Conservation (phyloP, 2,797 vertebrate genomes). For the Melanotaenia pygmaea region DNA sequence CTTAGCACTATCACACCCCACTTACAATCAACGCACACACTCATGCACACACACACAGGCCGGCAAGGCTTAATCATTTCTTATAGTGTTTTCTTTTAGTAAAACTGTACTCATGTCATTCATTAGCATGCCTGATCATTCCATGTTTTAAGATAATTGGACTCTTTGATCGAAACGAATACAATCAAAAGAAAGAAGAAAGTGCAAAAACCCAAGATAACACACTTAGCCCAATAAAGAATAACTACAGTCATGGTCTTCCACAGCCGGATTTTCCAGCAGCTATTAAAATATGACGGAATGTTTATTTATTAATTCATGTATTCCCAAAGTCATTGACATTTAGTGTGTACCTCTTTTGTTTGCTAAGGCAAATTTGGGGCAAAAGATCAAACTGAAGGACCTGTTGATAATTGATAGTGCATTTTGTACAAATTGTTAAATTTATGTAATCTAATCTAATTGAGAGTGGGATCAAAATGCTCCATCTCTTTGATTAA, state of each 20-base stretch:
- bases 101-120: slow-evolving; percentile 46
- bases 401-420: slow-evolving; percentile 79
- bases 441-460: slow-evolving; percentile 81
- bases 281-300: slow-evolving; percentile 24
- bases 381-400: slow-evolving; percentile 70
- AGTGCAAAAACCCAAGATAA: slow-evolving; percentile 30
- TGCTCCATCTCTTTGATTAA: slow-evolving; percentile 82
- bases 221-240: slow-evolving; percentile 1
- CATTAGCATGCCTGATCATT: slow-evolving; percentile 50
- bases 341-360: slow-evolving; percentile 31
- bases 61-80: slow-evolving; percentile 30
- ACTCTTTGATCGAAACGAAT: slow-evolving; percentile 29
- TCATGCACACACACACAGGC: slow-evolving; percentile 12
- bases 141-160: slow-evolving; percentile 50
- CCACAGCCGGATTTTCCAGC: slow-evolving; percentile 1
- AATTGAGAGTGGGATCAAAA: slow-evolving; percentile 81
- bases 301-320: neutral
- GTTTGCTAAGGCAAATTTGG: slow-evolving; percentile 38
- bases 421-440: slow-evolving; percentile 74
- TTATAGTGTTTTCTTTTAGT: slow-evolving; percentile 34
- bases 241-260: slow-evolving; percentile 1
- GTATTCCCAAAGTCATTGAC: slow-evolving; percentile 8
- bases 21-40: slow-evolving; percentile 46
- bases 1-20: slow-evolving; percentile 48
- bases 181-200: slow-evolving; percentile 29